A percentile compares a stretch with the other conserved stretches of the same genome.
phyloP scores from a whole-genome alignment of 2,113 vertebrate genomes.

The Oenanthe melanoleuca region DNA sequence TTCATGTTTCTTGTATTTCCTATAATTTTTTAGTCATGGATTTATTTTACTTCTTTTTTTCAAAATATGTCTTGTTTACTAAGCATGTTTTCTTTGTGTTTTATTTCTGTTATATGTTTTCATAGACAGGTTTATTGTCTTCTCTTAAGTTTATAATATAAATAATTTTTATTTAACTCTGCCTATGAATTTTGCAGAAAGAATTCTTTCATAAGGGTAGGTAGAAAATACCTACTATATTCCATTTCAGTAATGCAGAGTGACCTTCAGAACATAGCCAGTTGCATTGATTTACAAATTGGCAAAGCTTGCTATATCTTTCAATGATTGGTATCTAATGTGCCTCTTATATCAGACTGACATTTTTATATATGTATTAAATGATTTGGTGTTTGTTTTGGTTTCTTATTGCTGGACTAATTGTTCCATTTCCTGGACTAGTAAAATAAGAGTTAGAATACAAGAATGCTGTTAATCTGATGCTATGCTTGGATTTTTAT shows the following conservation, averaged over 20 bases:
- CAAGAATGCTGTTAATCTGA: slow-evolving; percentile 6
- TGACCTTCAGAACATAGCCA: background rate
- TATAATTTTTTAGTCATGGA: background rate
- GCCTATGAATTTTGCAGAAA: background rate
- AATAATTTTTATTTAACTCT: background rate
- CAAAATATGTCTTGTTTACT: background rate
- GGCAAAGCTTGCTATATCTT: background rate
- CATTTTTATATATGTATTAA: background rate
- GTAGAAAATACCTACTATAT: background rate
- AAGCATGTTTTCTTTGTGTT: background rate
- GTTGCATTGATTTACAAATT: background rate
- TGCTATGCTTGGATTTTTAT: background rate
- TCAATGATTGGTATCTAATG: background rate
- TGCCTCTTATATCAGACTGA: background rate
- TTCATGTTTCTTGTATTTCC: background rate
- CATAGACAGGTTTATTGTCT: background rate
- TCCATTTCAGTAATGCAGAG: background rate
- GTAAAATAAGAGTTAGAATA: slow-evolving; percentile 10
- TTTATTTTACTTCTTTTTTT: background rate
- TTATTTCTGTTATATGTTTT: background rate
- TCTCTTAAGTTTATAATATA: background rate
- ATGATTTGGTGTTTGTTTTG: background rate
- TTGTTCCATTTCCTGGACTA: background rate
- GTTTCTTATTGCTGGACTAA: background rate
- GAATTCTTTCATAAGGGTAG: background rate